These are phyloP conservation scores for Penaeus japonicus DNA, from an alignment of 1,140 invertebrate species.

Conservation along the genomic window DNA sequence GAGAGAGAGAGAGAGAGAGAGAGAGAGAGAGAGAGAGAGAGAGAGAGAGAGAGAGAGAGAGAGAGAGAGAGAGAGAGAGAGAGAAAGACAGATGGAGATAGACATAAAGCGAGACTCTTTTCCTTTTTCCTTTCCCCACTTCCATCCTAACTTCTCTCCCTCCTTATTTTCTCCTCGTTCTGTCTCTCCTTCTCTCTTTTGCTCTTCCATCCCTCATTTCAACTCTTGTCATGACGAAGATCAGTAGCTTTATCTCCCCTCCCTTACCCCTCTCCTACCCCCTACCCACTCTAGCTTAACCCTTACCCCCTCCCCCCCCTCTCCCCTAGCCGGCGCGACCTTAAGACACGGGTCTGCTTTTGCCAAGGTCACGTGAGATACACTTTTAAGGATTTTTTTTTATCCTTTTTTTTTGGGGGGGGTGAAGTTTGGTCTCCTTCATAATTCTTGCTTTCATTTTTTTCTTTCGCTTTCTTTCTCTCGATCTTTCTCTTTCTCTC, in stretches of 20 bases:
- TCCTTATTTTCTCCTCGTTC: neutral
- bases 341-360: too few relatives aligned
- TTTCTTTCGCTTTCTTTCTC: neutral
- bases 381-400: neutral
- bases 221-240: neutral
- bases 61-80: too few relatives aligned
- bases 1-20: too few relatives aligned
- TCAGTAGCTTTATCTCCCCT: neutral
- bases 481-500: slow-evolving; percentile 13
- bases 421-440: neutral
- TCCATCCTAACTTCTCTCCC: too few relatives aligned
- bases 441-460: too few relatives aligned
- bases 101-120: too few relatives aligned
- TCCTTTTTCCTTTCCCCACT: neutral
- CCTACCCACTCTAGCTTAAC: neutral
- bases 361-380: neutral
- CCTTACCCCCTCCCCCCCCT: neutral
- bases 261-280: neutral
- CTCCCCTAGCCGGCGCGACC: too few relatives aligned
- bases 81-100: too few relatives aligned
- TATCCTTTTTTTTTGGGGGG: neutral
- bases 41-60: neutral
- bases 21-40: neutral
- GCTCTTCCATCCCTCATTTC: neutral
- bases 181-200: neutral